Evolutionary conservation across 2,888 invertebrate species (phyloP), one percentile per base, ranked within the genome.

Genomic region (Xanthorhoe designata): DNA sequence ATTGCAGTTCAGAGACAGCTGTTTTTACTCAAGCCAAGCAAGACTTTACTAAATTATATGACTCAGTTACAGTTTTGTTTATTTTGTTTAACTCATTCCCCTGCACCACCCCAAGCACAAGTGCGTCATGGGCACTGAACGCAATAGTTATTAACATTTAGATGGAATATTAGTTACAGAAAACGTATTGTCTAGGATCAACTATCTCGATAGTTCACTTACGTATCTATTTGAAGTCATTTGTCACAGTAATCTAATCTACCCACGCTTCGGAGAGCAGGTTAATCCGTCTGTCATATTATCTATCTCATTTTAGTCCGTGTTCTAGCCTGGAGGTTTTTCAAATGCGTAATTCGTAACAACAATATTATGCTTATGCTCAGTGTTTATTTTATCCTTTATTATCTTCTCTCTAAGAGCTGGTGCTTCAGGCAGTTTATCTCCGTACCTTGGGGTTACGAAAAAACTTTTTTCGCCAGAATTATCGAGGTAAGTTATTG

Each of bases 191-290:
- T 49, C 47, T 61, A 50, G 35, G 56, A 45, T 51, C 13, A 50
- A 38, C 54, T 52, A 57, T 51, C n/a, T 47, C 8, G 15, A 32
- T 63, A 60, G 60, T 63, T 47, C 15, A 52, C 56, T 60, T 60
- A 52, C 55, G 52, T 61, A 63, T 51, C 42, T 56, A 53, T 50
- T 18, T 49, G 47, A 51, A 55, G 50, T 60, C 63, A 56, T 63
- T 67, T 64, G 64, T 68, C 64, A 61, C 54, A 45, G 65, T 65
- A 65, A 73, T 73, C 73, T 73, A 68, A 73, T 73, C 69, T 61
- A 32, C 58, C 58, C 60, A 61, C 65, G 61, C 58, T 64, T 61
- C 62, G 45, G 19, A 57, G 69, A 69, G 63, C 60, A 63, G 42
- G 66, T 52, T 69, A 63, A 71, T 71, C 73, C 61, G 50, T 53